Percentiles rank a stretch among this genome's conserved stretches.
phyloP scores from a whole-genome alignment of 2,888 invertebrate species.

The Tiliacea citrago region DNA sequence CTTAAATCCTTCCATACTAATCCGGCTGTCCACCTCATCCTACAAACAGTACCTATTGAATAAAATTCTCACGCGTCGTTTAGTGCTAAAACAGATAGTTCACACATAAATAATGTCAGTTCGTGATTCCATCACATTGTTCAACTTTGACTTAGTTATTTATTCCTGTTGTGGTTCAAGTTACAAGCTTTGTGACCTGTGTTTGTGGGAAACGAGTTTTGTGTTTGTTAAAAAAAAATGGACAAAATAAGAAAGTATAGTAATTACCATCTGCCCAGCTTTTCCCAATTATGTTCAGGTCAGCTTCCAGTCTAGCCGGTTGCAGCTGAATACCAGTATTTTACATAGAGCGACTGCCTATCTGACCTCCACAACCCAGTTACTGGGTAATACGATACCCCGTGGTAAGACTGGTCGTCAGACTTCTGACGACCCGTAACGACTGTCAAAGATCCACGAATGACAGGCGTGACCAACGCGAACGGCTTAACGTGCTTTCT shows the following conservation, averaged over 20 bases:
- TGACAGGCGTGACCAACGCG: no score
- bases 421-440: no score
- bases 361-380: no score
- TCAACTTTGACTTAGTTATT: constrained; percentile 53
- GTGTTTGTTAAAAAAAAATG: background rate
- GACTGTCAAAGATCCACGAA: no score
- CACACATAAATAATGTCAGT: constrained; percentile 60
- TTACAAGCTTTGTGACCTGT: constrained; percentile 6
- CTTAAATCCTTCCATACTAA: constrained; percentile 28
- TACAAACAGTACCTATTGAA: constrained; percentile 23
- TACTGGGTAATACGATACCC: no score
- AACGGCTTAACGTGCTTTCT: no score
- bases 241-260: background rate
- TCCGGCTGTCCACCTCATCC: constrained; percentile 29
- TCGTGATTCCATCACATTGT: constrained; percentile 59
- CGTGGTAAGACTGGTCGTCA: no score
- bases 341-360: no score
- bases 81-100: constrained; percentile 51
- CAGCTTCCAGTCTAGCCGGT: no score
- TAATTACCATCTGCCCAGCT: no score
- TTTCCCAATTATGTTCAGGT: no score
- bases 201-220: background rate
- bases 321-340: no score
- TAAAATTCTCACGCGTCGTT: constrained; percentile 55
- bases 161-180: constrained; percentile 45